Base-by-base conservation (phyloP, 30 jellyfish, hydroid and myxozoan genomes). In the Pseudorhiza aurosa region DNA sequence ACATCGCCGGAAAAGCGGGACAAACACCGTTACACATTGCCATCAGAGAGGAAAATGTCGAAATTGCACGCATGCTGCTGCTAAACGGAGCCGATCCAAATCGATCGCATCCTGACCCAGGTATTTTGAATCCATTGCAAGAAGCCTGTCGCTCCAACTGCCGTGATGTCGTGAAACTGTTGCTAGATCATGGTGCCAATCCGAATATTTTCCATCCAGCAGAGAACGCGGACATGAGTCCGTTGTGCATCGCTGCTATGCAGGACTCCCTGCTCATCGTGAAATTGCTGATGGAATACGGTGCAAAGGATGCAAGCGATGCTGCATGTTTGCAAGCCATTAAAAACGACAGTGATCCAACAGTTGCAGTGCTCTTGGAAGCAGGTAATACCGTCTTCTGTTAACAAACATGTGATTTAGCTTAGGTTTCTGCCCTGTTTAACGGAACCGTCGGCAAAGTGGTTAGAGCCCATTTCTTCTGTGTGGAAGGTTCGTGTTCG, bases 341-440 rank as follows among this genome's bases (percentile, higher is more conserved):
- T 21, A 44, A 32, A 43, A 46, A 46, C 18, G 85, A 75, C 45
- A 27, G 45, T 27, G 88, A 84, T 57, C 68, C 46, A 4, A 64
- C 77, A 19, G 96, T 78, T 35, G 86, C 68, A 50, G 24, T 76
- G 9, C 62, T 91, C 15, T 68, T 91, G 0, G 72, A 78, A 18
- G 50, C 70, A 40, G 98, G 97, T 89, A 55, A n/a, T n/a, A n/a
- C n/a, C n/a, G n/a, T n/a, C n/a, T n/a, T 6, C 40, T 22, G n/a
- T n/a, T n/a, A n/a, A n/a, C n/a, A n/a, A n/a, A n/a, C n/a, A n/a
- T n/a, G n/a, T n/a, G n/a, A n/a, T n/a, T n/a, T n/a, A n/a, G n/a
- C n/a, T n/a, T n/a, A n/a, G n/a, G n/a, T n/a, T n/a, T n/a, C n/a
- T n/a, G n/a, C n/a, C n/a, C n/a, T n/a, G n/a, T n/a, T n/a, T n/a